A percentile compares a stretch with the other conserved stretches of the same genome.
Conservation (phyloP, 2,113 vertebrate species). For the Trinectes maculatus region DNA sequence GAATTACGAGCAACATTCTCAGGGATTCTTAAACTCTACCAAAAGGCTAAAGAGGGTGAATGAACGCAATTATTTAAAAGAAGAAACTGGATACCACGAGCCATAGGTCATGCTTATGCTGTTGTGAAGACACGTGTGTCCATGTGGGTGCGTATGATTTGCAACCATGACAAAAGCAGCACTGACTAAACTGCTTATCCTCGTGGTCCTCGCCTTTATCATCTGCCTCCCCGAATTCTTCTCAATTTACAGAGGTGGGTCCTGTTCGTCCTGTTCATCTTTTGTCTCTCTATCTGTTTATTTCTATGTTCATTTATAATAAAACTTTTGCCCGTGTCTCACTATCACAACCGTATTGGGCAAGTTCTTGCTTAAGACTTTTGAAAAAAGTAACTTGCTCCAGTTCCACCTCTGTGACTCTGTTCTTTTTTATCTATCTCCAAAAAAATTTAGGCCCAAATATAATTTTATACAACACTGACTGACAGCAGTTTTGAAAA, state of each 20-base stretch:
- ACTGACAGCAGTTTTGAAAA: slow-evolving; percentile 47
- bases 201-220: slow-evolving; percentile 84
- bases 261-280: neutral
- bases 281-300: neutral
- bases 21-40: neutral
- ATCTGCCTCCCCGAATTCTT: slow-evolving; percentile 91
- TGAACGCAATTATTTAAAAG: neutral
- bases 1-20: neutral
- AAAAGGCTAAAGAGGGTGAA: neutral
- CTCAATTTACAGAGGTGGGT: slow-evolving; percentile 82
- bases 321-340: too few relatives aligned
- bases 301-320: too few relatives aligned
- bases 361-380: neutral
- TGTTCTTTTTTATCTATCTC: neutral
- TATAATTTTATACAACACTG: slow-evolving; percentile 15
- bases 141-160: neutral
- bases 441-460: slow-evolving; percentile 6
- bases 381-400: neutral
- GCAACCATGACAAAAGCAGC: slow-evolving; percentile 81
- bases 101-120: slow-evolving; percentile 9
- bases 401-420: neutral
- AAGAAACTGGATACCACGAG: slow-evolving; percentile 34
- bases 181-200: slow-evolving; percentile 82
- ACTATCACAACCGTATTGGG: neutral
- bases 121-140: neutral